Evolutionary conservation across 1,140 invertebrate species (phyloP).

Genomic region (Euura lappo): DNA sequence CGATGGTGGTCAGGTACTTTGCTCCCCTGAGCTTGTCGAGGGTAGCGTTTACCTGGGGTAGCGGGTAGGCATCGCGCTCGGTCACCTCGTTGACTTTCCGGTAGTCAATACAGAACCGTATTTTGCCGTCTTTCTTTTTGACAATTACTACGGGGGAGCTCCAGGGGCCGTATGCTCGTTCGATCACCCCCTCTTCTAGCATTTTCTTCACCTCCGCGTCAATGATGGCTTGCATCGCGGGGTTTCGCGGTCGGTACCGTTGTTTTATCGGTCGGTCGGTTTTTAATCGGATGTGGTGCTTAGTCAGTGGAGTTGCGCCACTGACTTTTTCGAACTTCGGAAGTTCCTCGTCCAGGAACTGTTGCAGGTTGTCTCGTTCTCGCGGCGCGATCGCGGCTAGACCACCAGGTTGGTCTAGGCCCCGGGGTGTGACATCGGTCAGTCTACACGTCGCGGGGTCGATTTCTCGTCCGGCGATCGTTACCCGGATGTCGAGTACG

Average conservation of each 20-base stretch:
- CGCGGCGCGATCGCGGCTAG: no score
- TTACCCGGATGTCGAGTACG: no score
- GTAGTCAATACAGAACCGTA: conserved; percentile 58
- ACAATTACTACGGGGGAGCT: conserved; percentile 56
- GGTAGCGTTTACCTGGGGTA: conserved; percentile 27
- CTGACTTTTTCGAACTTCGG: no score
- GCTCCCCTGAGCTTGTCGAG: conserved; percentile 41
- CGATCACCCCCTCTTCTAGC: conserved; percentile 46
- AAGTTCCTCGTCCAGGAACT: no score
- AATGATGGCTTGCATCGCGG: conserved; percentile 21
- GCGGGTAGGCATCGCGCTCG: conserved; percentile 25
- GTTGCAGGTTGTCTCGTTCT: no score
- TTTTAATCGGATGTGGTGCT: neutral
- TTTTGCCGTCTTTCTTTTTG: conserved; percentile 56
- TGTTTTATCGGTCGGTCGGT: conserved; percentile 22
- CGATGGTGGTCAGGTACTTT: conserved; percentile 32
- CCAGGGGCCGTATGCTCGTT: conserved; percentile 51
- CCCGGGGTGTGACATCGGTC: no score
- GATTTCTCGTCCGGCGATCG: no score
- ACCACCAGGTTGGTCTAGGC: no score
- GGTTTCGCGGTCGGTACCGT: conserved; percentile 20
- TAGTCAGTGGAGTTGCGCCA: no score
- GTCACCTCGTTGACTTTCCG: conserved; percentile 50
- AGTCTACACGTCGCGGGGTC: no score
- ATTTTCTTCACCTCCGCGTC: conserved; percentile 26